A percentile compares a stretch with the other conserved stretches of the same genome.
phyloP scores from a whole-genome alignment of 2,888 invertebrate genomes.

The Amitus sp. region DNA sequence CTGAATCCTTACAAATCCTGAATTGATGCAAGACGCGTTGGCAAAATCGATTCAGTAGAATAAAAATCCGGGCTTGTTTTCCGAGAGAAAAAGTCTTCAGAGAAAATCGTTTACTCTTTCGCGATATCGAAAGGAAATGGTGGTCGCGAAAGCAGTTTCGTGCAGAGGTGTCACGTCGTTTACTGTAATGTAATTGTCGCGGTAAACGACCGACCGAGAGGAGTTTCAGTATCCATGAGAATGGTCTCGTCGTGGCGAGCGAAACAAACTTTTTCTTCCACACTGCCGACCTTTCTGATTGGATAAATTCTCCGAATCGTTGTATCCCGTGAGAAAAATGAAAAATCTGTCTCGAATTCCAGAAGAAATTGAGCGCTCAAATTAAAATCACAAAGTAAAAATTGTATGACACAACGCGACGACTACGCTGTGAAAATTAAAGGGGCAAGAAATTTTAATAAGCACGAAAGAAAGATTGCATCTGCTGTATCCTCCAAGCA shows the following conservation, averaged over 20 bases:
- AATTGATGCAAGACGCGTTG: not conserved
- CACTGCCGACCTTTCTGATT: conserved; percentile 13
- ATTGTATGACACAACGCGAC: too few relatives aligned
- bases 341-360: not conserved
- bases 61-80: not conserved
- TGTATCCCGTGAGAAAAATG: too few relatives aligned
- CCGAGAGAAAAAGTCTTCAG: not conserved
- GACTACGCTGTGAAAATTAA: too few relatives aligned
- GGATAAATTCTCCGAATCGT: conserved; percentile 8
- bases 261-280: conserved; percentile 9
- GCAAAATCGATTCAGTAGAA: not conserved
- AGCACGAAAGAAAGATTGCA: conserved; percentile 38
- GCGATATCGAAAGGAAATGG: not conserved
- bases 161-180: conserved; percentile 17
- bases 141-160: conserved; percentile 1
- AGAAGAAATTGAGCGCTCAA: not conserved
- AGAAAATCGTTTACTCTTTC: too few relatives aligned
- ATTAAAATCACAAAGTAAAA: not conserved
- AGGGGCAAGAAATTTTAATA: conserved; percentile 22
- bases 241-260: conserved; percentile 11
- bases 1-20: too few relatives aligned
- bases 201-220: conserved; percentile 13
- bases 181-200: conserved; percentile 22
- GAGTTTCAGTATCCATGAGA: conserved; percentile 12
- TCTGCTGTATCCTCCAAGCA: conserved; percentile 25